Evolutionary conservation across 2,888 invertebrate genomes (phyloP), one percentile per base, ranked within the genome.

Genomic region (Trichacis sp.): DNA sequence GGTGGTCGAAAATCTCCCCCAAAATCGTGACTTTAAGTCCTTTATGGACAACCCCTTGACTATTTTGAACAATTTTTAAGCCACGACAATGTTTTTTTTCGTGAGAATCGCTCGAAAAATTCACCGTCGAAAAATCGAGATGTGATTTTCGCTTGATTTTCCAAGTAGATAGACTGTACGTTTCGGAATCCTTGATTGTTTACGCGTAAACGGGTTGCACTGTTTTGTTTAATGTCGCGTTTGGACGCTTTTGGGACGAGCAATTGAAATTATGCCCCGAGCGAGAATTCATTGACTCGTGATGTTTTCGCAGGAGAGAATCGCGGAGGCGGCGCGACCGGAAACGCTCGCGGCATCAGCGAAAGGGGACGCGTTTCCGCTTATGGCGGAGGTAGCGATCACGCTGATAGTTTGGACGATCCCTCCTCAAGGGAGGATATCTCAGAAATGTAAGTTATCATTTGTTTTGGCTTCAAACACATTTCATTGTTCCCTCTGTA

Each of bases 391-490:
- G 69, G 68, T 50, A 71, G 74, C 58, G 84, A 82, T 76, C 80
- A 82, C 77, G 75, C 75, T 62, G 81, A 82, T 72, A 79, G 69
- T 64, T 78, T 80, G 78, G 84, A 83, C 69, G 80, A 81, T 72
- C 83, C 82, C 68, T 80, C 83, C 33, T 81, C 82, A 43, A 77
- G 81, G 69, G 84, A 84, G 74, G 84, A 84, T 71, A 81, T 83
- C 64, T 79, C 83, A 38, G 84, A 83, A 78, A 83, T 83, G 84
- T 83, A 80, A 56, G 82, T 77, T 55, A n/a, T n/a, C n/a, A n/a
- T n/a, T n/a, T n/a, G n/a, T n/a, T n/a, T n/a, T n/a, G n/a, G n/a
- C n/a, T n/a, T n/a, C n/a, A n/a, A n/a, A n/a, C n/a, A n/a, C n/a
- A n/a, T n/a, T n/a, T n/a, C n/a, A n/a, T n/a, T n/a, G n/a, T n/a